Conservation (phyloP, 2,113 vertebrate genomes). For the Calyptommatus sinebrachiatus region DNA sequence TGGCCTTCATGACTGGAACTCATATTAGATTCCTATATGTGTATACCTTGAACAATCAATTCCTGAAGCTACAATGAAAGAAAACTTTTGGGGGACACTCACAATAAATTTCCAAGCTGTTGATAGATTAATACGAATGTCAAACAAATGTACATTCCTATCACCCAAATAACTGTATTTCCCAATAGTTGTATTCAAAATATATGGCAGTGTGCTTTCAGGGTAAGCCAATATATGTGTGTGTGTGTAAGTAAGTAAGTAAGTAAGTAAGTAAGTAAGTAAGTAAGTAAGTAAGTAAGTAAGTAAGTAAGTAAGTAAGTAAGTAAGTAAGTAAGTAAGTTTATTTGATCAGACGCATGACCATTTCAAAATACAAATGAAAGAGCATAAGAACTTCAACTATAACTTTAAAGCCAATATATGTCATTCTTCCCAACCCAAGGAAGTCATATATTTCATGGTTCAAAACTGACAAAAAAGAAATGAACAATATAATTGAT, state of each 20-base stretch:
- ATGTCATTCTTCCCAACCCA: background rate
- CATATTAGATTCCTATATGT: conserved; percentile 32
- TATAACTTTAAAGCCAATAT: background rate
- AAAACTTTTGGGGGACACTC: conserved; percentile 27
- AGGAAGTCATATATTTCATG: background rate
- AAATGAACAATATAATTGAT: background rate
- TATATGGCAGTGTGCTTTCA: conserved; percentile 3
- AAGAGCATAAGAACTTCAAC: no score
- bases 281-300: no score
- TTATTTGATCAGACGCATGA: no score
- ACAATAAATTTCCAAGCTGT: conserved; percentile 43
- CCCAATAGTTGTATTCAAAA: conserved; percentile 35
- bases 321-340: no score
- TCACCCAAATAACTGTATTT: conserved; percentile 34
- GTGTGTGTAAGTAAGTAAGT: no score
- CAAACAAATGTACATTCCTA: conserved; percentile 38
- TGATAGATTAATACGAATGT: conserved; percentile 46
- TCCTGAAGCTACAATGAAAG: conserved; percentile 27
- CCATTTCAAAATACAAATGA: no score
- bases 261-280: no score
- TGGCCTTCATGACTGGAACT: conserved; percentile 6
- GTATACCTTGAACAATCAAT: conserved; percentile 35
- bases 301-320: no score
- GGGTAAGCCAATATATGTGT: background rate
- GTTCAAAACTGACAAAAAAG: background rate